These are phyloP conservation scores for Ecliptopera silaceata DNA, from an alignment of 2,888 invertebrate species.

Conservation along the genomic window DNA sequence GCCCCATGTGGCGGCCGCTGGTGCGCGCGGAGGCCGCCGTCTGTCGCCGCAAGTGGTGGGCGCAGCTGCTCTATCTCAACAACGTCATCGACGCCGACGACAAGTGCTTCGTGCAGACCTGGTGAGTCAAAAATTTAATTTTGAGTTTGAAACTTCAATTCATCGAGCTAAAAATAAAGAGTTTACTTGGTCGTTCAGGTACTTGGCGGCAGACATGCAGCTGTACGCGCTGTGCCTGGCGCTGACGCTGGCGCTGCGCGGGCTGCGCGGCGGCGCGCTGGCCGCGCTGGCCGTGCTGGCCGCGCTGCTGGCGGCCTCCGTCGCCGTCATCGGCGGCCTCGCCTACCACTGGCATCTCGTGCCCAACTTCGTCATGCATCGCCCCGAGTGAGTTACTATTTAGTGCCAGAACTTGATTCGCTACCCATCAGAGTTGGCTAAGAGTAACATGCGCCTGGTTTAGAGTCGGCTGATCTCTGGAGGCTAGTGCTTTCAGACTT, in stretches of 20 bases:
- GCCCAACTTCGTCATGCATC: constrained; percentile 68
- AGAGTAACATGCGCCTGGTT: too few relatives aligned
- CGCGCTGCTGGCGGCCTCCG: constrained; percentile 46
- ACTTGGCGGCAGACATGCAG: constrained; percentile 77
- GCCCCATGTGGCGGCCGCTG: constrained; percentile 68
- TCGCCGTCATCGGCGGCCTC: constrained; percentile 48
- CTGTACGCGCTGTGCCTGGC: constrained; percentile 61
- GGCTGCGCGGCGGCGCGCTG: constrained; percentile 55
- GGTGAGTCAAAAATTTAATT: too few relatives aligned
- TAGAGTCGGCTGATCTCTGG: too few relatives aligned
- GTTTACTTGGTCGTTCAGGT: constrained; percentile 62
- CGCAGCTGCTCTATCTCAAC: constrained; percentile 71
- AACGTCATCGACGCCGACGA: constrained; percentile 65
- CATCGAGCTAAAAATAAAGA: too few relatives aligned
- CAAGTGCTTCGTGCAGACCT: constrained; percentile 75
- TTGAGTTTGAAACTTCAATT: too few relatives aligned
- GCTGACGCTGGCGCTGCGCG: constrained; percentile 59
- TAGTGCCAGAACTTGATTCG: not conserved
- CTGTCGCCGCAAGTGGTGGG: constrained; percentile 73
- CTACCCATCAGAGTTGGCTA: too few relatives aligned
- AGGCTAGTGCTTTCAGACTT: too few relatives aligned
- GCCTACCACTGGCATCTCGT: constrained; percentile 64
- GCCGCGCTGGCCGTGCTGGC: constrained; percentile 51
- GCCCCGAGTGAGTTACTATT: constrained; percentile 58
- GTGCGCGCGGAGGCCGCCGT: constrained; percentile 61